Evolutionary conservation across 1,140 invertebrate species (phyloP).

Genomic region (Calephelis nemesis): DNA sequence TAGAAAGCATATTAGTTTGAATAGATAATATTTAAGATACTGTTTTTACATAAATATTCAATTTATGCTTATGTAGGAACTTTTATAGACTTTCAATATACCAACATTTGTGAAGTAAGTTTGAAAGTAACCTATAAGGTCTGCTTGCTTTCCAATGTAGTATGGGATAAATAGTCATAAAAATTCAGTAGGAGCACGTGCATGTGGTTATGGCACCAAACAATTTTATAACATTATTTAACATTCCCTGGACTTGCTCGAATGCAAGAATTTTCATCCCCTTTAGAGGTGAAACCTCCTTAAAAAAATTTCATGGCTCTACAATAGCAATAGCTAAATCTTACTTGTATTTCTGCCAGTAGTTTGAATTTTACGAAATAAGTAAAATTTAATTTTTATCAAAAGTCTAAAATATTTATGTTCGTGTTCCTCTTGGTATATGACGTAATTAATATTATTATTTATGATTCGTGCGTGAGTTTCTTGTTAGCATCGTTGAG

Average conservation of each 20-base stretch:
- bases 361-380: too few species aligned
- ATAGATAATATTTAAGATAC: neutral
- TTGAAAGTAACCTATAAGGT: neutral
- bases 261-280: neutral
- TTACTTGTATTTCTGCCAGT: too few species aligned
- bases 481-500: too few species aligned
- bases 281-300: neutral
- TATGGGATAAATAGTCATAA: neutral
- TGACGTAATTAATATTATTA: too few species aligned
- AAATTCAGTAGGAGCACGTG: neutral
- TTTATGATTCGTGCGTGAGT: too few species aligned
- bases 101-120: neutral
- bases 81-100: neutral
- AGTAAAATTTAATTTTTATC: too few species aligned
- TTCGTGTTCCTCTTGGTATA: too few species aligned
- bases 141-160: slow-evolving; percentile 8
- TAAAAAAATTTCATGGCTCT: too few species aligned
- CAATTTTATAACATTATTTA: too few species aligned
- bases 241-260: too few species aligned
- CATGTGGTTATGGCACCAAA: neutral
- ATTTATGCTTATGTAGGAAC: neutral
- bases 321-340: too few species aligned
- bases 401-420: too few species aligned
- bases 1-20: neutral
- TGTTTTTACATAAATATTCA: neutral